Percentiles rank a stretch among this genome's conserved stretches.
Evolutionary conservation across 2,113 vertebrate species (phyloP).

Genomic region (Rafetus swinhoei): DNA sequence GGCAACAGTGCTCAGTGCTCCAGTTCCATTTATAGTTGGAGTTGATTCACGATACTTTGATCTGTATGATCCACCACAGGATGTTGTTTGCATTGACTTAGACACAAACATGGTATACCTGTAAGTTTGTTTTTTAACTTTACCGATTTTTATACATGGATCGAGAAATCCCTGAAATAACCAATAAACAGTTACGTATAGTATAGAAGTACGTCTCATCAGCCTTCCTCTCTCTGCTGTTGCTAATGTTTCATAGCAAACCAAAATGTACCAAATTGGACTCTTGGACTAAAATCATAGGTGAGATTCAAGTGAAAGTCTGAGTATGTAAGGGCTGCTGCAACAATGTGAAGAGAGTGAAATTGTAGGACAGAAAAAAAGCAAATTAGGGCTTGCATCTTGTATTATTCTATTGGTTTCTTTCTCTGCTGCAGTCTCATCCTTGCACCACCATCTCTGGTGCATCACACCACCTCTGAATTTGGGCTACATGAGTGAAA

Average conservation of each 20-base stretch:
- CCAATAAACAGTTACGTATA: not conserved
- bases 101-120: constrained; percentile 97
- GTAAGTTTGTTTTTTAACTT: constrained; percentile 80
- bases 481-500: not conserved
- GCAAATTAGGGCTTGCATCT: not conserved
- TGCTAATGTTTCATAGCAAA: not conserved
- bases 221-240: not conserved
- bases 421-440: not conserved
- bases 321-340: not conserved
- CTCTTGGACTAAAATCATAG: not conserved
- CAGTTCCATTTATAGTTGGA: constrained; percentile 94
- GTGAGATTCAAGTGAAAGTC: not conserved
- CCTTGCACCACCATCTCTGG: not conserved
- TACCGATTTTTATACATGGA: not conserved
- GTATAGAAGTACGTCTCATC: too few species aligned
- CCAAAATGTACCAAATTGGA: not conserved
- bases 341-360: not conserved
- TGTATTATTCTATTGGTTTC: not conserved
- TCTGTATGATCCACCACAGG: constrained; percentile 95
- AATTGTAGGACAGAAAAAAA: not conserved
- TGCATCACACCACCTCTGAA: not conserved
- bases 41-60: constrained; percentile 99
- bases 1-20: constrained; percentile 94
- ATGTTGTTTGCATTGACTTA: constrained; percentile 97
- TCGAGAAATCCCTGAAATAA: not conserved